These are phyloP conservation scores for Diplodus puntazzo DNA, from an alignment of 2,797 vertebrate genomes.

Conservation along the genomic window DNA sequence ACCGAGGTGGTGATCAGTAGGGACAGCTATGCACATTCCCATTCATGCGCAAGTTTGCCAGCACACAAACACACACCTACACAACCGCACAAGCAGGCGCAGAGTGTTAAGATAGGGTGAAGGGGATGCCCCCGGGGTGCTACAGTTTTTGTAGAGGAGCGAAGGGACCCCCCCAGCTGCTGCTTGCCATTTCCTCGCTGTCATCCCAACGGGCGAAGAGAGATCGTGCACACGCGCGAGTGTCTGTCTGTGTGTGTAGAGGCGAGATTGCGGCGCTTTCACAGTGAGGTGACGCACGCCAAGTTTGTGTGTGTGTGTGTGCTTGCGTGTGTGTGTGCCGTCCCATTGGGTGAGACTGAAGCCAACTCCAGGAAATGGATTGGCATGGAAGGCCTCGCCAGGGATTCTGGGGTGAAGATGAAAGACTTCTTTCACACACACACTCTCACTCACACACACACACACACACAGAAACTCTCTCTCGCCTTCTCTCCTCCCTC, in stretches of 20 bases:
- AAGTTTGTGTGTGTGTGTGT: conserved; percentile 51
- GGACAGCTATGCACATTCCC: conserved; percentile 46
- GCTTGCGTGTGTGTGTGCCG: conserved; percentile 44
- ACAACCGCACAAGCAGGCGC: conserved; percentile 40
- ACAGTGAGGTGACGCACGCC: conserved; percentile 61
- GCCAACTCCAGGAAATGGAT: conserved; percentile 85
- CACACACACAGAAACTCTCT: conserved; percentile 52
- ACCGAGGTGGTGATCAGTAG: conserved; percentile 37
- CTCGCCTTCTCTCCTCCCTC: background rate
- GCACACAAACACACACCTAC: conserved; percentile 47
- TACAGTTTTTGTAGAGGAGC: conserved; percentile 65
- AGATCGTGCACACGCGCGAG: conserved; percentile 50
- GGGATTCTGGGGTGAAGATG: conserved; percentile 82
- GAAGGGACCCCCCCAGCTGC: conserved; percentile 77
- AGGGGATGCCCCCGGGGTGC: conserved; percentile 69
- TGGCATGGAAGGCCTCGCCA: conserved; percentile 80
- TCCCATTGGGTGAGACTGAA: conserved; percentile 77
- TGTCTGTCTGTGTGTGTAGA: conserved; percentile 62
- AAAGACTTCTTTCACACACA: conserved; percentile 82
- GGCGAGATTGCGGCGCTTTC: conserved; percentile 71
- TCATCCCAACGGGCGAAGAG: conserved; percentile 70
- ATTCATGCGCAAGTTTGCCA: conserved; percentile 36
- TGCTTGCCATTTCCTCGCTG: conserved; percentile 80
- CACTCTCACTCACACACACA: conserved; percentile 73
- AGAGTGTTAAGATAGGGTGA: conserved; percentile 50